Conservation (phyloP, 2,888 invertebrate species). For the Herminia tarsipennalis region DNA sequence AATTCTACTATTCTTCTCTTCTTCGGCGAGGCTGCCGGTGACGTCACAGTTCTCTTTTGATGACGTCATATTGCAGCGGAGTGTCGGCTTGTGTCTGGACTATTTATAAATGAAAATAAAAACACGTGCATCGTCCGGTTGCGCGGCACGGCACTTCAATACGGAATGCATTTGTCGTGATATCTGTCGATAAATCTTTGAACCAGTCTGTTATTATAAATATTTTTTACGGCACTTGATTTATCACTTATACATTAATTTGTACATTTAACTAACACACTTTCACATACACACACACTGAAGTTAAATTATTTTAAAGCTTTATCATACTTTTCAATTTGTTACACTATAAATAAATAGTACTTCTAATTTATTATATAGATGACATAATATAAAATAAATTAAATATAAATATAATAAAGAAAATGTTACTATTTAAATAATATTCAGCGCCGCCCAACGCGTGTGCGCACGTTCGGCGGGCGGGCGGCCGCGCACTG, state of each 20-base stretch:
- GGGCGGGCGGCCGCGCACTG: conserved; percentile 77
- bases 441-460: conserved; percentile 61
- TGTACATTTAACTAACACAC: conserved; percentile 21
- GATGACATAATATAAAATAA: conserved; percentile 10
- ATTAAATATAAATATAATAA: conserved; percentile 18
- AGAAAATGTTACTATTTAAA: conserved; percentile 30
- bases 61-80: conserved; percentile 68
- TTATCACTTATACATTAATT: conserved; percentile 35
- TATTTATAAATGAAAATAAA: conserved; percentile 78
- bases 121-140: conserved; percentile 64
- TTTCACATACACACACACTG: conserved; percentile 28
- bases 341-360: conserved; percentile 7
- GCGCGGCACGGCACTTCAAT: conserved; percentile 55
- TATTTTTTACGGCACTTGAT: conserved; percentile 4
- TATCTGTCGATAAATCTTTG: conserved; percentile 31
- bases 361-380: conserved; percentile 11
- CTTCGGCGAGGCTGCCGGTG: conserved; percentile 49
- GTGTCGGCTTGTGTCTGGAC: conserved; percentile 56
- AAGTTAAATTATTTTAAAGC: conserved; percentile 43
- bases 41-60: conserved; percentile 68
- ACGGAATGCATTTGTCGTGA: conserved; percentile 71
- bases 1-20: conserved; percentile 36
- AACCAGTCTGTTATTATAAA: conserved; percentile 19
- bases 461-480: conserved; percentile 65
- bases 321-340: conserved; percentile 19